Conservation (phyloP, 2,888 invertebrate genomes). For the Nomada flava region DNA sequence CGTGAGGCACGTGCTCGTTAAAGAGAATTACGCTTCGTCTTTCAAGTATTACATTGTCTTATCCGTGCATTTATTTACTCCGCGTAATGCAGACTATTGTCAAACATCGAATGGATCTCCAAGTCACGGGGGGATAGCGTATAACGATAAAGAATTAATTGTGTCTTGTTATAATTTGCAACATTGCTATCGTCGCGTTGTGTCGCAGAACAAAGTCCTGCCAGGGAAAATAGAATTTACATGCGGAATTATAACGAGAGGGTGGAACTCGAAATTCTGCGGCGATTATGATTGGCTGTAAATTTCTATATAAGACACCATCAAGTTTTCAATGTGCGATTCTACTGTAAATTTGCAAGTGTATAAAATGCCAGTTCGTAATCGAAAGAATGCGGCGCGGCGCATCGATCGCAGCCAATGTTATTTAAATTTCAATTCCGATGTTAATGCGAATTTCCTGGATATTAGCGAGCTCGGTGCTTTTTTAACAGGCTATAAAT, state of each 20-base stretch:
- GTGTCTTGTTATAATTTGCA: not conserved
- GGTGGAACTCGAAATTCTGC: no score
- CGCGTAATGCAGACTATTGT: slow-evolving; percentile 6
- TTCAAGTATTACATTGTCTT: slow-evolving; percentile 52
- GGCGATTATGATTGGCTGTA: no score
- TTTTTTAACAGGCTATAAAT: slow-evolving; percentile 21
- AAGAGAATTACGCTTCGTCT: slow-evolving; percentile 55
- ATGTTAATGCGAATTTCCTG: slow-evolving; percentile 28
- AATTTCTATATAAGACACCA: no score
- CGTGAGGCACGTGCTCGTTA: slow-evolving; percentile 59
- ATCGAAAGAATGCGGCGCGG: not conserved
- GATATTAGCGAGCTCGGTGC: slow-evolving; percentile 8
- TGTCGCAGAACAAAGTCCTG: no score
- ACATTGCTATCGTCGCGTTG: not conserved
- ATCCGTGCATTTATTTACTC: slow-evolving; percentile 36
- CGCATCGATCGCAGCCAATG: not conserved
- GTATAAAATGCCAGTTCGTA: not conserved
- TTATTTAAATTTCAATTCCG: slow-evolving; percentile 25
- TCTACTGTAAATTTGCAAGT: not conserved
- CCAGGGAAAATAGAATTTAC: no score
- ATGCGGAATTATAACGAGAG: no score
- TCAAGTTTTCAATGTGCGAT: no score
- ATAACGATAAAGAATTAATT: not conserved
- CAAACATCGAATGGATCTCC: not conserved
- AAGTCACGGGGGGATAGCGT: not conserved